Evolutionary conservation across 2,797 vertebrate species (phyloP).

Genomic region (Danio kyathit): DNA sequence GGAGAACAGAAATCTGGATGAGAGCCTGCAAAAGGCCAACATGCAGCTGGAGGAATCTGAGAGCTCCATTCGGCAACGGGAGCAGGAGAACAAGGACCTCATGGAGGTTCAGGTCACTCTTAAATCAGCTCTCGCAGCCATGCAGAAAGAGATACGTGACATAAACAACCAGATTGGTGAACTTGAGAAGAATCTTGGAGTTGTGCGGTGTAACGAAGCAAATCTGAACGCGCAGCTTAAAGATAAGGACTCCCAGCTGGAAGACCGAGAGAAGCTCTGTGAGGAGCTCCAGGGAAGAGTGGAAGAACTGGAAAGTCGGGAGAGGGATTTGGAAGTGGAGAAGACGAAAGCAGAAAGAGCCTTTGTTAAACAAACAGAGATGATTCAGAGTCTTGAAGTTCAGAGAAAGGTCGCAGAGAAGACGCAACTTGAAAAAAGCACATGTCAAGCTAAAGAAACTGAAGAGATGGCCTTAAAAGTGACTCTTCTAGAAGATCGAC

Average conservation of each 20-base stretch:
- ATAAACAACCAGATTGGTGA: slow-evolving; percentile 79
- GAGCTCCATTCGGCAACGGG: slow-evolving; percentile 73
- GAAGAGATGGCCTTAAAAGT: slow-evolving; percentile 75
- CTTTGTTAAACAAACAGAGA: slow-evolving; percentile 74
- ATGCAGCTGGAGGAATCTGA: slow-evolving; percentile 79
- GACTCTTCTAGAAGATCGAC: slow-evolving; percentile 78
- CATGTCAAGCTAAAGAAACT: slow-evolving; percentile 67
- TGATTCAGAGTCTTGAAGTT: slow-evolving; percentile 76
- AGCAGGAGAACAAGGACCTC: slow-evolving; percentile 82
- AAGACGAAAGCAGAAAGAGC: slow-evolving; percentile 77
- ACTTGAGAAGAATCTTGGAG: slow-evolving; percentile 80
- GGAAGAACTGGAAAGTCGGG: slow-evolving; percentile 70
- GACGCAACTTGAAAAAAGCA: slow-evolving; percentile 71
- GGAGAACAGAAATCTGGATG: slow-evolving; percentile 83
- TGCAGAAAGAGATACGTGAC: slow-evolving; percentile 82
- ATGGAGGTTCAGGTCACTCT: slow-evolving; percentile 81
- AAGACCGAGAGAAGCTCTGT: slow-evolving; percentile 74
- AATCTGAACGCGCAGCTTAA: slow-evolving; percentile 77
- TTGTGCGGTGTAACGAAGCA: slow-evolving; percentile 77
- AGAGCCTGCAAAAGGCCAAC: slow-evolving; percentile 80
- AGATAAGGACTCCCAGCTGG: slow-evolving; percentile 74
- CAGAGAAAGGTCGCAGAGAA: slow-evolving; percentile 78
- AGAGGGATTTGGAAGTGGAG: slow-evolving; percentile 75
- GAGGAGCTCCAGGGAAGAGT: slow-evolving; percentile 76
- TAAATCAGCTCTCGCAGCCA: slow-evolving; percentile 75